Evolutionary conservation across 2,888 invertebrate genomes (phyloP).

Genomic region (Caenorhabditis sp.): DNA sequence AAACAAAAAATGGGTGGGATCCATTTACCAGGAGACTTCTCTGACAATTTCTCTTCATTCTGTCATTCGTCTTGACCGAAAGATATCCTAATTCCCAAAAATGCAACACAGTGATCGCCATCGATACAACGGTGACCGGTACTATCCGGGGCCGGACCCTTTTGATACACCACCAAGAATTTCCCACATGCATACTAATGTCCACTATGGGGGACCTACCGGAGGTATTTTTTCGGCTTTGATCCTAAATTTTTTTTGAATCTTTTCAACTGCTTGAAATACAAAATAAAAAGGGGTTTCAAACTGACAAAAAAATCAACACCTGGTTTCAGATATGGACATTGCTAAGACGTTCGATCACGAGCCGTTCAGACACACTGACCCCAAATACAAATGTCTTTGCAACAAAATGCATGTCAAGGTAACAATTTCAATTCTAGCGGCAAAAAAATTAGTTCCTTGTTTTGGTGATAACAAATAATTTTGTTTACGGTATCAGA

Average conservation of each 20-base stretch:
- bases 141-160: constrained; percentile 44
- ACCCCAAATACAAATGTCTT: constrained; percentile 69
- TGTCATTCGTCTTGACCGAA: constrained; percentile 9
- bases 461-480: too few relatives aligned
- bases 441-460: background rate
- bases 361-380: constrained; percentile 71
- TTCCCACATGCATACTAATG: constrained; percentile 48
- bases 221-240: constrained; percentile 25
- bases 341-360: constrained; percentile 71
- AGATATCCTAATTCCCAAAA: constrained; percentile 2
- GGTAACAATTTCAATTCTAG: constrained; percentile 47
- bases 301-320: too few relatives aligned
- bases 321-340: constrained; percentile 70
- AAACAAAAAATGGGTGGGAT: constrained; percentile 56
- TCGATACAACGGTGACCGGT: constrained; percentile 26
- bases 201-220: constrained; percentile 49
- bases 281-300: background rate
- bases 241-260: background rate
- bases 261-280: background rate
- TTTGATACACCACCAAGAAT: constrained; percentile 51
- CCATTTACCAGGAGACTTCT: background rate
- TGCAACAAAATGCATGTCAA: constrained; percentile 71
- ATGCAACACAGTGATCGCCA: constrained; percentile 47
- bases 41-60: background rate
- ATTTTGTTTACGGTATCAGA: too few relatives aligned